Conservation (phyloP, 1,140 invertebrate genomes). For the Glomeris maerens region DNA sequence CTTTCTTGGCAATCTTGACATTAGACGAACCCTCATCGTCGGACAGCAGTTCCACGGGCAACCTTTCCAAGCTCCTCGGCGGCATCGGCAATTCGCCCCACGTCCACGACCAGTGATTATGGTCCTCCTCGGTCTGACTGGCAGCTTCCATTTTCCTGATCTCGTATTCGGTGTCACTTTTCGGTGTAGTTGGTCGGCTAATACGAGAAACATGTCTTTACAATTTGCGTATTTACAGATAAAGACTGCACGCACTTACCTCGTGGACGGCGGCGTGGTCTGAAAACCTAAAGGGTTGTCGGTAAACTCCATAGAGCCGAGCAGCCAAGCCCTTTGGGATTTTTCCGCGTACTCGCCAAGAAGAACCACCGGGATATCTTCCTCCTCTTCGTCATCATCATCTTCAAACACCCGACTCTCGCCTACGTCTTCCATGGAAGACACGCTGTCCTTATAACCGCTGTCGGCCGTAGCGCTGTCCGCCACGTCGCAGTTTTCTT, state of each 20-base stretch:
- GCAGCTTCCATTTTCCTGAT: slow-evolving; percentile 29
- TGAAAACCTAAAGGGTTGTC: too few species aligned
- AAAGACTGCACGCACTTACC: slow-evolving; percentile 35
- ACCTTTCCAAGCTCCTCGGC: slow-evolving; percentile 14
- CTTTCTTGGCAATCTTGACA: slow-evolving; percentile 12
- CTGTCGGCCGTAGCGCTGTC: neutral
- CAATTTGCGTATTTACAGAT: slow-evolving; percentile 9
- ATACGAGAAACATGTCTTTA: too few species aligned
- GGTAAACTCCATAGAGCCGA: too few species aligned
- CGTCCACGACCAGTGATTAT: slow-evolving; percentile 53
- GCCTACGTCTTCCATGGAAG: slow-evolving; percentile 17
- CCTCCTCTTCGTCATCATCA: too few species aligned
- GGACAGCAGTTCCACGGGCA: slow-evolving; percentile 14
- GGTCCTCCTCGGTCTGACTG: slow-evolving; percentile 23
- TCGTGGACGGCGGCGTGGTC: slow-evolving; percentile 41
- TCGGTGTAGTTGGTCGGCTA: slow-evolving; percentile 61
- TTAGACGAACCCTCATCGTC: slow-evolving; percentile 20
- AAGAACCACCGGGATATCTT: too few species aligned
- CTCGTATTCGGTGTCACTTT: slow-evolving; percentile 89
- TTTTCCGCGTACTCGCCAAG: too few species aligned
- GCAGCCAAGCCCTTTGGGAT: too few species aligned
- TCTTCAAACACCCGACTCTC: slow-evolving; percentile 10
- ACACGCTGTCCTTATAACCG: slow-evolving; percentile 15
- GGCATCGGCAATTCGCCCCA: slow-evolving; percentile 83
- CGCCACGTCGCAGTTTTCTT: slow-evolving; percentile 7